Evolutionary conservation across 2,113 vertebrate species (phyloP).

Genomic region (Chlamydotis undulata): DNA sequence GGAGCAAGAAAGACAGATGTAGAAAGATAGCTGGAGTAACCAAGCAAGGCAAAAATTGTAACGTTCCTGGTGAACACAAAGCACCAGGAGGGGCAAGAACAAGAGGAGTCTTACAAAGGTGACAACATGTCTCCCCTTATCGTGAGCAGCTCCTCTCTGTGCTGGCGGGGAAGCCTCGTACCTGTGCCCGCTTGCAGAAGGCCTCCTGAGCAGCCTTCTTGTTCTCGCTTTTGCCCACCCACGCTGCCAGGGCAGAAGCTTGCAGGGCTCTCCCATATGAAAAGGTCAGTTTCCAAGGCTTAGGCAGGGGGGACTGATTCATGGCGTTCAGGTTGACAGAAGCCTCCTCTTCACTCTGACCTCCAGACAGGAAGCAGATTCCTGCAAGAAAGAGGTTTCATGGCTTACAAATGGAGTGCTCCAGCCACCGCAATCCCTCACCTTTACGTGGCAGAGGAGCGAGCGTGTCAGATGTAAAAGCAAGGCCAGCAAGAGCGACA

Average conservation of each 20-base stretch:
- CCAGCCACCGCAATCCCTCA: neutral
- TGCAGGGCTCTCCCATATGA: constrained; percentile 94
- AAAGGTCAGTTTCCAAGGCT: constrained; percentile 95
- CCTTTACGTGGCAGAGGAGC: neutral
- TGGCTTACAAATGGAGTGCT: neutral
- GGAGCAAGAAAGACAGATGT: neutral
- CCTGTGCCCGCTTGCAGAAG: constrained; percentile 89
- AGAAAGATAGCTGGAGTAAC: neutral
- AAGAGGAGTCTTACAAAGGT: neutral
- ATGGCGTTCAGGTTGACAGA: constrained; percentile 93
- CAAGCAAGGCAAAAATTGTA: neutral
- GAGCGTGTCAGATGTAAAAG: neutral
- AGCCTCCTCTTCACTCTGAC: constrained; percentile 97
- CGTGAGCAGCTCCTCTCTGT: neutral
- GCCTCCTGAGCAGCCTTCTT: constrained; percentile 87
- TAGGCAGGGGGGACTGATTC: constrained; percentile 87
- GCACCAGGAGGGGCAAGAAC: rapidly evolving
- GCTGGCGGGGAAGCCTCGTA: neutral
- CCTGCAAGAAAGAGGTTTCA: constrained; percentile 71
- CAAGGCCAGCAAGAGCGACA: neutral
- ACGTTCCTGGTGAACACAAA: neutral
- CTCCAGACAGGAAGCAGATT: constrained; percentile 96
- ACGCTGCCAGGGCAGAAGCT: constrained; percentile 90
- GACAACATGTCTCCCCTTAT: neutral
- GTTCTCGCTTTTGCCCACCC: constrained; percentile 88